Percentiles rank a stretch among this genome's conserved stretches.
phyloP scores from a whole-genome alignment of 2,113 vertebrate genomes.

The Cochlearius cochlearius region DNA sequence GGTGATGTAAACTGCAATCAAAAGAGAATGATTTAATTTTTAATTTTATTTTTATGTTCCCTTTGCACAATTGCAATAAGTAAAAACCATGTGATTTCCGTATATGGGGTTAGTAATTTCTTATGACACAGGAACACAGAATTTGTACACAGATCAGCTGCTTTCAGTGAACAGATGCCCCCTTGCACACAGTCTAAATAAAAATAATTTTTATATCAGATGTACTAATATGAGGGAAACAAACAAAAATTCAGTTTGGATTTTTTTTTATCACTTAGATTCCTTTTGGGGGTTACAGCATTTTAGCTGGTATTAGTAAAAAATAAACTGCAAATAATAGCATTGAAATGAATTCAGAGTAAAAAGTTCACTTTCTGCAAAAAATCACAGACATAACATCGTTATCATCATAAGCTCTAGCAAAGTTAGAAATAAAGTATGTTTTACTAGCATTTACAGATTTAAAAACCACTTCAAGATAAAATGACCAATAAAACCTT shows the following conservation, averaged over 20 bases:
- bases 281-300: neutral
- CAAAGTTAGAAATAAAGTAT: neutral
- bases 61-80: neutral
- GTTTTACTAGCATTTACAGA: neutral
- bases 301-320: neutral
- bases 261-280: neutral
- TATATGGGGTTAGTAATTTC: neutral
- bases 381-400: neutral
- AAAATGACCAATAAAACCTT: neutral
- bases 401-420: neutral
- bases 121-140: neutral
- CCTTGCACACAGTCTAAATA: neutral
- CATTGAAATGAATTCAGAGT: neutral
- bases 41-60: neutral
- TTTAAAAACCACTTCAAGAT: neutral
- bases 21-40: neutral
- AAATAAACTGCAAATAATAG: neutral
- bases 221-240: neutral
- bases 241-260: neutral
- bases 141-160: neutral
- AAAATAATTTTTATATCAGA: neutral
- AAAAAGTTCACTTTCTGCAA: neutral
- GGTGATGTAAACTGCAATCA: neutral
- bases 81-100: neutral
- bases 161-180: neutral